A percentile compares a stretch with the other conserved stretches of the same genome.
phyloP scores from a whole-genome alignment of 2,888 invertebrate genomes.

The Patella depressa region DNA sequence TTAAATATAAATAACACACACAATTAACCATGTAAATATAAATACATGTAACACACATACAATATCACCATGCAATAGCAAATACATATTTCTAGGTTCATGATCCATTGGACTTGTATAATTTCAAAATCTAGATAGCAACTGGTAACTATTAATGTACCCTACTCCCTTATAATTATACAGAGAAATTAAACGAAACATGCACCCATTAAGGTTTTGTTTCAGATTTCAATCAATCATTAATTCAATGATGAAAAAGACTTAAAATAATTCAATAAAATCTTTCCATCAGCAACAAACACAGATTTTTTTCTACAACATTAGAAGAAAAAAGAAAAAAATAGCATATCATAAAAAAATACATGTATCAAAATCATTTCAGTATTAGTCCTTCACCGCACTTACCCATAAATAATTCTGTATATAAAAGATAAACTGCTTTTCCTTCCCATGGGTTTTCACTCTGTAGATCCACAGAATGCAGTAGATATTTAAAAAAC shows the following conservation, averaged over 20 bases:
- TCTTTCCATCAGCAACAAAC: background rate
- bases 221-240: no score
- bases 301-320: background rate
- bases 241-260: no score
- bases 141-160: background rate
- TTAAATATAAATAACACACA: no score
- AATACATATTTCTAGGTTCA: no score
- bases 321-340: slow-evolving; percentile 4
- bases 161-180: no score
- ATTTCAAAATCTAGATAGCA: no score
- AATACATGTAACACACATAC: no score
- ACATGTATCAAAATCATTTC: background rate
- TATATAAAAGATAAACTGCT: slow-evolving; percentile 95
- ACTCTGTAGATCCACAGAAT: slow-evolving; percentile 89
- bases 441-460: slow-evolving; percentile 99
- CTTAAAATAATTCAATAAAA: background rate
- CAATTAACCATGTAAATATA: no score
- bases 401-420: slow-evolving; percentile 93
- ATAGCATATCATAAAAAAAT: background rate
- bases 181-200: no score
- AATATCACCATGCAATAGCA: slow-evolving; percentile 76
- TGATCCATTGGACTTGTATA: no score
- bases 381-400: background rate
- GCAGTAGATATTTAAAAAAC: slow-evolving; percentile 89
- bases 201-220: no score